A percentile compares a stretch with the other conserved stretches of the same genome.
phyloP scores from a whole-genome alignment of 2,888 invertebrate species.

The Lithophane socia region DNA sequence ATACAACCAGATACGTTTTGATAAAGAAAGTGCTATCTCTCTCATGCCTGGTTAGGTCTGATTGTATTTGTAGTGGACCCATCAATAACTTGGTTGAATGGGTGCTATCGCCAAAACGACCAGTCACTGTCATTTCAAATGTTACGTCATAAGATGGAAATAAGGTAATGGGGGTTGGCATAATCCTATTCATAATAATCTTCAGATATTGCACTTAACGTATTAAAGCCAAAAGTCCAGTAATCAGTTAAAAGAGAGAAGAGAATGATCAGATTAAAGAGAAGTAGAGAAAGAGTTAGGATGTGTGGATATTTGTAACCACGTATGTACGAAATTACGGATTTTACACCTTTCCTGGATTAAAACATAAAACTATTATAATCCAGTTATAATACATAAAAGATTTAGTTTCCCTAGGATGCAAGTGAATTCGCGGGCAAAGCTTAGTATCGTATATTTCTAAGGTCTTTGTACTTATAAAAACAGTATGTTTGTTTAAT shows the following conservation, averaged over 20 bases:
- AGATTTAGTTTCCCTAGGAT: neutral
- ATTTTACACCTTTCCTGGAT: neutral
- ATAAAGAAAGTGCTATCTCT: constrained; percentile 55
- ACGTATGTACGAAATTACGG: neutral
- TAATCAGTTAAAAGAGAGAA: neutral
- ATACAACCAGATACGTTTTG: constrained; percentile 48
- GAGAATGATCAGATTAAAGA: neutral
- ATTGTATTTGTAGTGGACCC: constrained; percentile 39
- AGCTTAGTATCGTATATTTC: neutral
- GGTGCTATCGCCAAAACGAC: constrained; percentile 28
- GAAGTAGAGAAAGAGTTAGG: neutral
- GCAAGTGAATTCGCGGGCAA: neutral
- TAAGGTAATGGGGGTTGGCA: constrained; percentile 17
- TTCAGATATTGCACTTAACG: neutral
- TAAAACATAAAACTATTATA: neutral
- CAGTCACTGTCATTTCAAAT: constrained; percentile 38
- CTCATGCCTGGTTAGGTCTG: constrained; percentile 29
- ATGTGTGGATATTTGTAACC: constrained; percentile 9
- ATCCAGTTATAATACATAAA: neutral
- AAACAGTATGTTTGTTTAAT: constrained; percentile 17
- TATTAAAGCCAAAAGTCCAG: neutral
- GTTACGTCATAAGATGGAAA: constrained; percentile 33
- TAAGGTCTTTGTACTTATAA: neutral
- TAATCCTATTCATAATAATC: constrained; percentile 2
- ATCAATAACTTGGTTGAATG: constrained; percentile 51